These are phyloP conservation scores for Lycaena phlaeas DNA, from an alignment of 2,888 invertebrate species.

Conservation along the genomic window DNA sequence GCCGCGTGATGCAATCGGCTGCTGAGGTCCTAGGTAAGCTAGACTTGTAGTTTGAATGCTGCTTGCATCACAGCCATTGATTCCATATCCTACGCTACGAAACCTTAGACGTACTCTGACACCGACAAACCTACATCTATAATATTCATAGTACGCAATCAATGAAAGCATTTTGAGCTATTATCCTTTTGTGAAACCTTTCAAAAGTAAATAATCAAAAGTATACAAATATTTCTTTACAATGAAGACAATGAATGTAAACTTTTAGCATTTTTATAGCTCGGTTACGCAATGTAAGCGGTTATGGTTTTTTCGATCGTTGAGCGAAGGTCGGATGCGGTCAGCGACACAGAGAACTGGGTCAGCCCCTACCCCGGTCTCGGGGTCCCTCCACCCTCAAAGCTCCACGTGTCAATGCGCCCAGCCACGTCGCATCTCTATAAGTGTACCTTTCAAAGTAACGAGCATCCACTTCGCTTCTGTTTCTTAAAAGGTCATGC, in stretches of 20 bases:
- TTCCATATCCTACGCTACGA: constrained; percentile 9
- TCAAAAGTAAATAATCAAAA: too few species aligned
- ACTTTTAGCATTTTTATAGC: constrained; percentile 13
- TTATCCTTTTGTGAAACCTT: too few species aligned
- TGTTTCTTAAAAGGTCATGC: constrained; percentile 2
- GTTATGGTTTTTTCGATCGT: constrained; percentile 42
- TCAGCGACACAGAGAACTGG: constrained; percentile 60
- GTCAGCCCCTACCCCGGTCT: constrained; percentile 52
- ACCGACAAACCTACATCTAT: too few species aligned
- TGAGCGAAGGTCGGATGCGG: constrained; percentile 66
- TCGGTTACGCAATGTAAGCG: constrained; percentile 37
- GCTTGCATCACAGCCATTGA: constrained; percentile 25
- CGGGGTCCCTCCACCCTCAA: constrained; percentile 19
- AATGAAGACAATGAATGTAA: too few species aligned
- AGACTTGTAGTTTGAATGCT: constrained; percentile 45
- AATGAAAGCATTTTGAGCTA: too few species aligned
- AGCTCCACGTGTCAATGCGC: constrained; percentile 36
- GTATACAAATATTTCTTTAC: too few species aligned
- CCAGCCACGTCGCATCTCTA: constrained; percentile 19
- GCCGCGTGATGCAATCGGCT: constrained; percentile 59
- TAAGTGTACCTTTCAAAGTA: constrained; percentile 8
- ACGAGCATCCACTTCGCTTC: not conserved
- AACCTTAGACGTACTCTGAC: constrained; percentile 7
- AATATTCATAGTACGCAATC: too few species aligned
- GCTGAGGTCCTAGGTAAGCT: constrained; percentile 43